Percentiles rank a stretch among this genome's conserved stretches.
These are phyloP conservation scores for Clupea harengus DNA, from an alignment of 2,113 vertebrate species.

Conservation along the genomic window DNA sequence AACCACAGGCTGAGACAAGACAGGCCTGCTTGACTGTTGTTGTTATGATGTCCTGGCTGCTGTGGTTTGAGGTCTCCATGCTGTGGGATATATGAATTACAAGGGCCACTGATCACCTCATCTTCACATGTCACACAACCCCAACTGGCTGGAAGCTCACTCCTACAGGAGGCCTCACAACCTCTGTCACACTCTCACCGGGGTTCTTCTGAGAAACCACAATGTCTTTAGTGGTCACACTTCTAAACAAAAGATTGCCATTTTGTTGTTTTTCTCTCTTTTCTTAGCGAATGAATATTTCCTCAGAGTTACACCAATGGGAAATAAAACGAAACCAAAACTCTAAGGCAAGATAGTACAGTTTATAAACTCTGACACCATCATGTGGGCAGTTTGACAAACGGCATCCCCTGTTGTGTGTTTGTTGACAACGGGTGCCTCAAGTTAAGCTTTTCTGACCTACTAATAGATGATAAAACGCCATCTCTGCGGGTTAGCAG, in stretches of 20 bases:
- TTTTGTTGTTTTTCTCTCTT: neutral
- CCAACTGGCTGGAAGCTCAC: neutral
- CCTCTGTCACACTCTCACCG: neutral
- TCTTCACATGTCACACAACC: neutral
- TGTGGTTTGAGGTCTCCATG: too few relatives aligned
- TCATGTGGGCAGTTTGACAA: neutral
- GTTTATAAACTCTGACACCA: neutral
- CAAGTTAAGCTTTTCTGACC: slow-evolving; percentile 14
- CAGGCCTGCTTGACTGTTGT: neutral
- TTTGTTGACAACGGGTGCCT: slow-evolving; percentile 5
- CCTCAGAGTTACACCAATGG: neutral
- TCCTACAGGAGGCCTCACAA: neutral
- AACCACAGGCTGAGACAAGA: neutral
- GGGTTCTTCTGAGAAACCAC: neutral
- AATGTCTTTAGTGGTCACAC: neutral
- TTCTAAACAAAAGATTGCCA: neutral
- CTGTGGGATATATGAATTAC: too few relatives aligned
- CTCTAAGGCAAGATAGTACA: neutral
- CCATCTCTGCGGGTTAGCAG: neutral
- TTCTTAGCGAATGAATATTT: neutral
- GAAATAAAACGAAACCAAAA: neutral
- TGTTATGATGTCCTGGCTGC: neutral
- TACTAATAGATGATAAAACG: neutral
- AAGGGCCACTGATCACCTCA: neutral
- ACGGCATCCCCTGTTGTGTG: neutral